A percentile compares a stretch with the other conserved stretches of the same genome.
Conservation (phyloP, 1,140 invertebrate species). For the Trichomalopsis sarcophagae region DNA sequence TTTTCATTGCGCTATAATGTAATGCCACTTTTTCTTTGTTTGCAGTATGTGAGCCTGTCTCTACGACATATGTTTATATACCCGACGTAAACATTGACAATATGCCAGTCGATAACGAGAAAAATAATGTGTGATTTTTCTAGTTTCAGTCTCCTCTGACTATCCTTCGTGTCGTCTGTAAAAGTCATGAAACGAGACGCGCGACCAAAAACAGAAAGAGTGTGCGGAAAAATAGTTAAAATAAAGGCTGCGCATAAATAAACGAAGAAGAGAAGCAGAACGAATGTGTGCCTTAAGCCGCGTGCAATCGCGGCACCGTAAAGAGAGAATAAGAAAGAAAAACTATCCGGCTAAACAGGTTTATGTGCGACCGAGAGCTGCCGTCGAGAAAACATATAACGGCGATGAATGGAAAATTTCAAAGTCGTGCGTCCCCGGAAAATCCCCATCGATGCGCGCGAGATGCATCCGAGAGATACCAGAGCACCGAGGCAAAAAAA, state of each 20-base stretch:
- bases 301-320: conserved; percentile 3
- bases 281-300: background rate
- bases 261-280: background rate
- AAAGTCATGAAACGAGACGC: background rate
- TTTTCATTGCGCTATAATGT: background rate
- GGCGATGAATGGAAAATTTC: conserved; percentile 33
- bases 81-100: too few species aligned
- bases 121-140: conserved; percentile 10
- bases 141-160: conserved; percentile 4
- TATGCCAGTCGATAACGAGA: background rate
- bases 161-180: background rate
- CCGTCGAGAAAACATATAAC: conserved; percentile 17
- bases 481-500: background rate
- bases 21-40: conserved; percentile 28
- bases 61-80: too few species aligned
- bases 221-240: background rate
- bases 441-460: background rate
- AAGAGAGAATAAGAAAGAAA: conserved; percentile 16
- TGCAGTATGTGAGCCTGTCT: conserved; percentile 3
- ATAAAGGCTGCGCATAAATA: background rate
- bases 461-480: background rate
- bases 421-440: conserved; percentile 18
- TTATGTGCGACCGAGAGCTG: background rate
- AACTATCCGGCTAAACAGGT: conserved; percentile 27
- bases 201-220: background rate